A percentile compares a stretch with the other conserved stretches of the same genome.
Evolutionary conservation across 2,797 vertebrate genomes (phyloP).

Genomic region (Pangasius djambal): DNA sequence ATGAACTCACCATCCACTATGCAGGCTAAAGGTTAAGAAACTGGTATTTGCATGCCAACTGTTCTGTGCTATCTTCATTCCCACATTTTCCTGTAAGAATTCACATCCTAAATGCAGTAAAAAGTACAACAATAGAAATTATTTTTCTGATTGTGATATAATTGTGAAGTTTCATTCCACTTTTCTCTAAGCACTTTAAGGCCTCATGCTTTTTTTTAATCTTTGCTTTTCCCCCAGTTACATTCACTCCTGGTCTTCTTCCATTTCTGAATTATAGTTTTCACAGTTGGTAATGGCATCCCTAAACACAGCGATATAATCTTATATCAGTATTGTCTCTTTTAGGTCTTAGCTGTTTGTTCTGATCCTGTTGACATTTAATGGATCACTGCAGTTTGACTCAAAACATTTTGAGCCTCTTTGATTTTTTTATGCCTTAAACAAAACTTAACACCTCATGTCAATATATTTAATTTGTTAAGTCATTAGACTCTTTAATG

Average conservation of each 20-base stretch:
- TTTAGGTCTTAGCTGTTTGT: neutral
- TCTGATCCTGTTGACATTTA: neutral
- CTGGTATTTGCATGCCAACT: slow-evolving; percentile 4
- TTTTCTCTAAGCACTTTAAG: neutral
- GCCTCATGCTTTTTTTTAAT: neutral
- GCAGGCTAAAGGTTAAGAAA: neutral
- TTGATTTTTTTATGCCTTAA: neutral
- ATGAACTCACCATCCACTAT: neutral
- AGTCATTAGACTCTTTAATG: neutral
- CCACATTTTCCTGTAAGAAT: slow-evolving; percentile 2
- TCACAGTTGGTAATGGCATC: neutral
- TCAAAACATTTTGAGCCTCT: neutral
- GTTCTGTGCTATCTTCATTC: slow-evolving; percentile 40
- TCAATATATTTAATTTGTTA: neutral
- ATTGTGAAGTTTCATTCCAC: neutral
- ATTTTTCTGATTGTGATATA: neutral
- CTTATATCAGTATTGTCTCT: neutral
- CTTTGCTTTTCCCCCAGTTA: neutral
- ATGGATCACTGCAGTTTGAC: neutral
- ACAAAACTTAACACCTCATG: neutral
- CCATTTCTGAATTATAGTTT: neutral
- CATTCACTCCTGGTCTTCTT: neutral
- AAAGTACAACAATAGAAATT: neutral
- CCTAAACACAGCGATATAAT: neutral
- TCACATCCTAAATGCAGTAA: neutral